These are phyloP conservation scores for Platyrinchus mystaceus DNA, from an alignment of 2,797 vertebrate genomes.

Conservation along the genomic window DNA sequence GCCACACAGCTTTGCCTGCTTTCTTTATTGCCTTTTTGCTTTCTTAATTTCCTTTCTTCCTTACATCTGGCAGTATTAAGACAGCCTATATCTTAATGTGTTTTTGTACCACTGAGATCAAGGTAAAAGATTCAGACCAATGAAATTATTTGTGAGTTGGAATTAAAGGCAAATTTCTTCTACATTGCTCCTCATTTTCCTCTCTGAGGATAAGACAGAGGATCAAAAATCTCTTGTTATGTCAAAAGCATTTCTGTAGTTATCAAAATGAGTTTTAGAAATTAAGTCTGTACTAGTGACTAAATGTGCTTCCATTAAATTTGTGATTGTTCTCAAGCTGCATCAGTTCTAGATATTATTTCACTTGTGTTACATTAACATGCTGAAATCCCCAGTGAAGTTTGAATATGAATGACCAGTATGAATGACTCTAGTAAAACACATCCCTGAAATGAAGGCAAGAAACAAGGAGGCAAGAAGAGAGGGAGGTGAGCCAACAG, in stretches of 20 bases:
- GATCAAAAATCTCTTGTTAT: not conserved
- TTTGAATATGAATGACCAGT: not conserved
- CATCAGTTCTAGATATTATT: not conserved
- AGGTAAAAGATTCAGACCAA: not conserved
- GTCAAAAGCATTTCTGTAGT: not conserved
- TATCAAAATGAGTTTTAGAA: not conserved
- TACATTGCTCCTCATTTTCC: not conserved
- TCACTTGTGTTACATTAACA: not conserved
- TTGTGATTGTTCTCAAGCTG: not conserved
- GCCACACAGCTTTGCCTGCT: not conserved
- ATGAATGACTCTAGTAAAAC: not conserved
- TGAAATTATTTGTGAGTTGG: not conserved
- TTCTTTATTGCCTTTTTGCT: not conserved
- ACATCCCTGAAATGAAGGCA: not conserved
- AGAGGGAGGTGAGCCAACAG: not conserved
- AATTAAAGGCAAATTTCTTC: not conserved
- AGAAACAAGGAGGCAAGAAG: not conserved
- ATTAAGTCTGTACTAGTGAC: not conserved
- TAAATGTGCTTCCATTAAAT: not conserved
- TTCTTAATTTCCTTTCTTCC: conserved; percentile 20
- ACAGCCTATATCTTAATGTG: not conserved
- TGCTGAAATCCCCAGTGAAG: not conserved
- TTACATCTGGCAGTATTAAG: not conserved
- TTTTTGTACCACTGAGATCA: not conserved
- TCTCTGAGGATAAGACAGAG: not conserved